Percentiles rank a stretch among this genome's conserved stretches.
Conservation (phyloP, 2,113 vertebrate genomes). For the Epinephelus fuscoguttatus region DNA sequence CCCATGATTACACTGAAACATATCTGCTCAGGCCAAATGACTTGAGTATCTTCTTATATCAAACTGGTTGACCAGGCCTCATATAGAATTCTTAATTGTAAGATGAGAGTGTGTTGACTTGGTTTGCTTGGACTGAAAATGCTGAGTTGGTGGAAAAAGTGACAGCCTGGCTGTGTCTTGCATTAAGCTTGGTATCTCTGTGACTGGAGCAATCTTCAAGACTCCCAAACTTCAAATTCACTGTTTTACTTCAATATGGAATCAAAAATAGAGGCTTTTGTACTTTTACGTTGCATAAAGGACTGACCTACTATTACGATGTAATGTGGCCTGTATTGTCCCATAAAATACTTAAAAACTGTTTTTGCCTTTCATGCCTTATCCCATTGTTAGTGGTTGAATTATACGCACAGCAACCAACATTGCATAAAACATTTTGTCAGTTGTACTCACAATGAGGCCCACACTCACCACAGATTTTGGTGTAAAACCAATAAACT, state of each 20-base stretch:
- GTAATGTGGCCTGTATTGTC: background rate
- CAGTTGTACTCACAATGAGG: constrained; percentile 5
- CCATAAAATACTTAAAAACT: background rate
- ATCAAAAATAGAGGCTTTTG: background rate
- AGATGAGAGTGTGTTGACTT: background rate
- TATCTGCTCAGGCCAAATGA: constrained; percentile 14
- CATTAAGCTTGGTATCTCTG: background rate
- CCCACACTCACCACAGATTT: background rate
- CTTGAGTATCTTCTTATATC: constrained; percentile 18
- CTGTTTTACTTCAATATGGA: background rate
- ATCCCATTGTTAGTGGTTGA: background rate
- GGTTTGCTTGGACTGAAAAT: constrained; percentile 16
- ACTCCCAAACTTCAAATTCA: background rate
- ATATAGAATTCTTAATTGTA: background rate
- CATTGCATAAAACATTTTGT: background rate
- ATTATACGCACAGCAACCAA: background rate
- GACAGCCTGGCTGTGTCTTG: constrained; percentile 14
- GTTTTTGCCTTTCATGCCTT: background rate
- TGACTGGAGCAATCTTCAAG: background rate
- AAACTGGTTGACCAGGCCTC: constrained; percentile 17
- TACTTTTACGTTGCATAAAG: background rate
- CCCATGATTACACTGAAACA: constrained; percentile 26
- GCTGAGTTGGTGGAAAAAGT: constrained; percentile 30
- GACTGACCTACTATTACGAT: background rate
- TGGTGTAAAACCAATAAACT: background rate